Base-by-base conservation (phyloP, 2,888 invertebrate genomes). In the Ectobius pallidus region DNA sequence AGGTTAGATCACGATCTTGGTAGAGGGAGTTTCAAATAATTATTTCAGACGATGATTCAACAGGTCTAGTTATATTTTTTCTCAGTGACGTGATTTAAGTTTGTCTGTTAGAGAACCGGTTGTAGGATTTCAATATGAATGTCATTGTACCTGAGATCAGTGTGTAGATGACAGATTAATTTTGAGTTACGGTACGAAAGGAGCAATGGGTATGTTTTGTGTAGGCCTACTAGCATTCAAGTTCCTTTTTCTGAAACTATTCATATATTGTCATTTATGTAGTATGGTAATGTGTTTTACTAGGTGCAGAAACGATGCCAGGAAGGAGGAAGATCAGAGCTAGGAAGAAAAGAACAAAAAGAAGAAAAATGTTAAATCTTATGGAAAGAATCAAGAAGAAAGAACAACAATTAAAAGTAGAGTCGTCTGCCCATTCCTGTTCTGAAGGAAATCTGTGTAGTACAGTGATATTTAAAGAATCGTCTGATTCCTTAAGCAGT, bases 361-460 rank as follows among this genome's bases (percentile, higher is more conserved):
- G 58, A 18, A 27, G 30, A 25, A 58, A 58, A 30, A 30, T 32
- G 30, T n/a, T 58, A 30, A 58, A 58, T 30, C 30, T 58, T 3
- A 14, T 58, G 58, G 58, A 58, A 58, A 30, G 30, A 58, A 58
- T 32, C 3, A 58, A 58, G 27, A 58, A 58, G 30, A 30, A 58
- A 25, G 58, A 58, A 58, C 14, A 18, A 58, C n/a, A 14, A 11
- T 22, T 52, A 14, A 14, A 52, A 55, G 7, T 27, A 14, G 25
- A 30, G n/a, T 16, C 58, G 7, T 11, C 18, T n/a, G 4, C 2
- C 14, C 1, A 27, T 27, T 14, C 14, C 0, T 22, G 55, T 55
- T 55, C 55, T 22, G 58, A 58, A 20, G 58, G 14, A 11, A 18
- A 16, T n/a, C n/a, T 58, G 30, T 30, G 16, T 58, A 58, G n/a